A percentile compares a stretch with the other conserved stretches of the same genome.
Evolutionary conservation across 2,113 vertebrate species (phyloP).

Genomic region (Romanogobio albipinnatus): DNA sequence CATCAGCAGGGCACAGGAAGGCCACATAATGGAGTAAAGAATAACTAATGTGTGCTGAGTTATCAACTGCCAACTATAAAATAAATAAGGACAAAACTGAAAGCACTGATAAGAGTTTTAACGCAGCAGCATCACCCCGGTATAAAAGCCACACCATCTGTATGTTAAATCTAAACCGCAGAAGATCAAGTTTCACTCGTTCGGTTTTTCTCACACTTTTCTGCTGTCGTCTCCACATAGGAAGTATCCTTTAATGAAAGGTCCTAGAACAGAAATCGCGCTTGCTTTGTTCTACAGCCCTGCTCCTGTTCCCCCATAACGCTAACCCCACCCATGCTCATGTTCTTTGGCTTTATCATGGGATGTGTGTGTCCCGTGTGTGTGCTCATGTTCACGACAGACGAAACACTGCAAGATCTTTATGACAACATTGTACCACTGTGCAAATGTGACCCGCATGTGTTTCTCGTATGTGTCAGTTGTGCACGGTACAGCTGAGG

Average conservation of each 20-base stretch:
- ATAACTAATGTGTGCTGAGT: background rate
- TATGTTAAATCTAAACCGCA: background rate
- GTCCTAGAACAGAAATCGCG: conserved; percentile 38
- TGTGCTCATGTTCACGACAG: background rate
- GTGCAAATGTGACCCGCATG: background rate
- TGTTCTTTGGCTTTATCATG: conserved; percentile 59
- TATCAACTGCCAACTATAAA: background rate
- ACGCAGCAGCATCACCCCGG: background rate
- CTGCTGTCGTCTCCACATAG: conserved; percentile 53
- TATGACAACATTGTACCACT: background rate
- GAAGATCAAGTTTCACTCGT: background rate
- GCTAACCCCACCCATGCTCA: conserved; percentile 71
- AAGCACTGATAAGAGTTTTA: background rate
- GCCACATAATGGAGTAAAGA: background rate
- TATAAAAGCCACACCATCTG: background rate
- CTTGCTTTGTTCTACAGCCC: conserved; percentile 65
- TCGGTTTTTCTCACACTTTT: conserved; percentile 53
- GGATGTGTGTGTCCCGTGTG: conserved; percentile 36
- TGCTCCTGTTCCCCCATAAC: conserved; percentile 57
- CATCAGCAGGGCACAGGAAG: background rate
- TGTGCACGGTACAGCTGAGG: background rate
- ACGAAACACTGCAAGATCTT: background rate
- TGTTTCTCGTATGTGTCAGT: background rate
- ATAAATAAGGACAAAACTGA: background rate
- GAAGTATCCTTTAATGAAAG: conserved; percentile 62